Evolutionary conservation across 1,140 invertebrate genomes (phyloP).

Genomic region (Yoshiicerus persimilis): DNA sequence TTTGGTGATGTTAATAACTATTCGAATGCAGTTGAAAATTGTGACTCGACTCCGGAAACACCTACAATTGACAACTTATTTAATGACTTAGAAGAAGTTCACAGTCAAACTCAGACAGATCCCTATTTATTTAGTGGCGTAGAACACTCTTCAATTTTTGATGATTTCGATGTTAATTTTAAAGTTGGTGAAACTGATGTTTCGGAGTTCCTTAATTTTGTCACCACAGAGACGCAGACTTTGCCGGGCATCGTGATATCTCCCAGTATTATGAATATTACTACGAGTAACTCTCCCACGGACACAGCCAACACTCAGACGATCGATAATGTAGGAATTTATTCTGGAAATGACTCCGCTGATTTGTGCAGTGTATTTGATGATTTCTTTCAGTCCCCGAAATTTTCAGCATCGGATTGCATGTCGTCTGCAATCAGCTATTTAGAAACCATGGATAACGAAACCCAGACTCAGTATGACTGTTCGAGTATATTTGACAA

Average conservation of each 20-base stretch:
- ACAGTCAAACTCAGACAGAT: conserved; percentile 34
- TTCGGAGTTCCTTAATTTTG: conserved; percentile 34
- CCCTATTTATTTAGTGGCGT: conserved; percentile 3
- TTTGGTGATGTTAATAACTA: neutral
- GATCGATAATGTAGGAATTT: neutral
- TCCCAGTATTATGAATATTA: neutral
- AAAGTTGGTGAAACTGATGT: conserved; percentile 4
- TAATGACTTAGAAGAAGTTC: conserved; percentile 28
- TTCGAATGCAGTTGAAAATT: neutral
- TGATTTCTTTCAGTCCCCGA: neutral
- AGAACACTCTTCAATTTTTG: neutral
- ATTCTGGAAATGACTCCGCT: neutral
- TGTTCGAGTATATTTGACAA: neutral
- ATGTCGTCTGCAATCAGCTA: neutral
- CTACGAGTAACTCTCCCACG: neutral
- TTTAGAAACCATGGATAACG: conserved; percentile 39
- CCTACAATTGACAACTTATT: neutral
- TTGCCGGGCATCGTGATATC: neutral
- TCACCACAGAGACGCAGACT: conserved; percentile 37
- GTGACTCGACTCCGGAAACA: neutral
- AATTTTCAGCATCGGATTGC: neutral
- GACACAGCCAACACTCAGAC: neutral
- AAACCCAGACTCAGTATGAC: conserved; percentile 36
- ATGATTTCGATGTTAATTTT: conserved; percentile 10
- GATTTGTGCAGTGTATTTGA: neutral